phyloP scores from a whole-genome alignment of 53 echinoderm and acorn worm species.

The Astropecten irregularis region DNA sequence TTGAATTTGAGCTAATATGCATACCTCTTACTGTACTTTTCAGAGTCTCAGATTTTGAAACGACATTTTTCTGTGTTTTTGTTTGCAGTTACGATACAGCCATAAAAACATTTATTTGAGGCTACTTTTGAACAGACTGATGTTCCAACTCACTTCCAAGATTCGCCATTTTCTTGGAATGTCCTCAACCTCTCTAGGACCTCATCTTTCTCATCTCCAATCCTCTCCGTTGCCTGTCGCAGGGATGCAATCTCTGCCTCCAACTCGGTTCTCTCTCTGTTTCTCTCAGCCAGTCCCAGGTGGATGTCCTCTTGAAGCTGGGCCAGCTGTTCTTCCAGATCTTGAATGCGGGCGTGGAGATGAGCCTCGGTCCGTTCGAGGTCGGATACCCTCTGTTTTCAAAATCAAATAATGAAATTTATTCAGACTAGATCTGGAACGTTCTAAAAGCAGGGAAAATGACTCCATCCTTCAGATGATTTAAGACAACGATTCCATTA shows the following conservation, averaged over 20 bases:
- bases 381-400: conserved; percentile 29
- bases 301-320: conserved; percentile 44
- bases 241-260: conserved; percentile 40
- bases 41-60: too few relatives aligned
- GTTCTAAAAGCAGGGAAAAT: too few relatives aligned
- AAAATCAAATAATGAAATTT: background rate
- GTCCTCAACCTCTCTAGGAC: conserved; percentile 2
- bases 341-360: conserved; percentile 35
- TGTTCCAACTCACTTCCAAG: conserved; percentile 24
- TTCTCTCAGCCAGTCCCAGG: conserved; percentile 29
- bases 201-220: background rate
- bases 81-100: too few relatives aligned
- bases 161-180: background rate
- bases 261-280: conserved; percentile 16
- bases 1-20: background rate
- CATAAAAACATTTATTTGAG: too few relatives aligned
- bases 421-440: background rate
- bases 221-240: background rate
- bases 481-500: too few relatives aligned
- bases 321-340: conserved; percentile 34
- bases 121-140: too few relatives aligned
- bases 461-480: too few relatives aligned
- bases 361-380: conserved; percentile 46
- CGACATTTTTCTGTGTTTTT: too few relatives aligned
- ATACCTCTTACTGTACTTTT: too few relatives aligned